These are phyloP conservation scores for Sebastes ruberrimus DNA, from an alignment of 2,797 vertebrate genomes.

Conservation along the genomic window DNA sequence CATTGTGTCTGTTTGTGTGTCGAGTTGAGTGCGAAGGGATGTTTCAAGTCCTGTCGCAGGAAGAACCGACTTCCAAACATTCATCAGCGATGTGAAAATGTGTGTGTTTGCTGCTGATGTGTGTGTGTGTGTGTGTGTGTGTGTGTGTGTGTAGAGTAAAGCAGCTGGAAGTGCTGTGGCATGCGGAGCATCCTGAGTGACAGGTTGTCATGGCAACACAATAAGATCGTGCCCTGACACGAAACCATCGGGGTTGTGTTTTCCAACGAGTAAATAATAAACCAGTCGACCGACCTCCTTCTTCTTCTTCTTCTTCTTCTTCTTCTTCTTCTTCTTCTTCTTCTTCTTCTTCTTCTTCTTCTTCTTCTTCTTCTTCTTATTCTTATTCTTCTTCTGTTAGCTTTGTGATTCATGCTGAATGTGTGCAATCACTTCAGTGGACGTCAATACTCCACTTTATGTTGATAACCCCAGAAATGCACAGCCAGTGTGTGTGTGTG, in stretches of 20 bases:
- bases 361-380: not conserved
- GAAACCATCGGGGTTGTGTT: slow-evolving; percentile 55
- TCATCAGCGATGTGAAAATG: slow-evolving; percentile 54
- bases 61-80: slow-evolving; percentile 64
- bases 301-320: not conserved
- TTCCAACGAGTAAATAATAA: slow-evolving; percentile 56
- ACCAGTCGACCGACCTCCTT: not conserved
- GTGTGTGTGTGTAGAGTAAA: not conserved
- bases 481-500: slow-evolving; percentile 15
- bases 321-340: not conserved
- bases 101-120: not conserved
- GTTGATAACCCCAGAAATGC: slow-evolving; percentile 27
- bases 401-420: slow-evolving; percentile 53
- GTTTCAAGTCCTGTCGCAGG: slow-evolving; percentile 67
- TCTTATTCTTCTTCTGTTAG: not conserved
- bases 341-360: not conserved
- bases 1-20: slow-evolving; percentile 31
- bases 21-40: slow-evolving; percentile 40
- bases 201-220: slow-evolving; percentile 64
- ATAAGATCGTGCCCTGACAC: slow-evolving; percentile 42
- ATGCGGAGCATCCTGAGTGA: slow-evolving; percentile 58
- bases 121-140: not conserved
- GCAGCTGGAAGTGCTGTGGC: slow-evolving; percentile 24
- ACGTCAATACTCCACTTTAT: slow-evolving; percentile 41
- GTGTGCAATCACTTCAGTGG: slow-evolving; percentile 50